A percentile compares a stretch with the other conserved stretches of the same genome.
phyloP scores from a whole-genome alignment of 2,888 invertebrate species.

The Limnephilus marmoratus region DNA sequence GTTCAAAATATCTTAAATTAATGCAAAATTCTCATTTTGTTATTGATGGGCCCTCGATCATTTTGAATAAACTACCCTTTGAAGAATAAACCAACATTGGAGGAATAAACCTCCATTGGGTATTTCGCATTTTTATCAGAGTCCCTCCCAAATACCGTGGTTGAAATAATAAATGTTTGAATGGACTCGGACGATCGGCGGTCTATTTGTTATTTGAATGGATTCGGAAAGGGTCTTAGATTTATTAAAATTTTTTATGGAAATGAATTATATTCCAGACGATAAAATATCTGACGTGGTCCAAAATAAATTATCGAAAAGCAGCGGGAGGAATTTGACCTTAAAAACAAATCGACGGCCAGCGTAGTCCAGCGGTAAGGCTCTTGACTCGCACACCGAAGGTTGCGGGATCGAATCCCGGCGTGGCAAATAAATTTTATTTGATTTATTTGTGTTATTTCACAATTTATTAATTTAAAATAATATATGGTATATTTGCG shows the following conservation, averaged over 20 bases:
- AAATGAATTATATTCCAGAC: not conserved
- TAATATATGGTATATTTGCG: no score
- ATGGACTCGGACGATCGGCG: not conserved
- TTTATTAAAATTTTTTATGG: not conserved
- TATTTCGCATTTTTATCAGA: not conserved
- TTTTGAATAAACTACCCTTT: not conserved
- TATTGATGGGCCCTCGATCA: not conserved
- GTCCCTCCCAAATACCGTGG: not conserved
- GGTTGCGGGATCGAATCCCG: no score
- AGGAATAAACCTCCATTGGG: not conserved
- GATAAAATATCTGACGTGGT: not conserved
- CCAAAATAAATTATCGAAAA: not conserved
- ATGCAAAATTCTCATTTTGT: conserved; percentile 26
- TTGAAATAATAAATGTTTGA: not conserved
- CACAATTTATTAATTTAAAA: no score
- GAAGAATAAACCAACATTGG: not conserved
- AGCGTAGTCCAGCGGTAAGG: no score
- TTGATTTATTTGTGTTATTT: no score
- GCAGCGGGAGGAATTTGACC: not conserved
- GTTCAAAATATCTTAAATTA: not conserved
- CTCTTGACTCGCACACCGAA: no score
- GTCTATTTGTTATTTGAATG: not conserved
- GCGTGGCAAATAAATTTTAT: no score
- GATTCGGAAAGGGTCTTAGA: not conserved
- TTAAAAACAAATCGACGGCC: not conserved